Base-by-base conservation (phyloP, 1,140 invertebrate species). In the Orius laevigatus region DNA sequence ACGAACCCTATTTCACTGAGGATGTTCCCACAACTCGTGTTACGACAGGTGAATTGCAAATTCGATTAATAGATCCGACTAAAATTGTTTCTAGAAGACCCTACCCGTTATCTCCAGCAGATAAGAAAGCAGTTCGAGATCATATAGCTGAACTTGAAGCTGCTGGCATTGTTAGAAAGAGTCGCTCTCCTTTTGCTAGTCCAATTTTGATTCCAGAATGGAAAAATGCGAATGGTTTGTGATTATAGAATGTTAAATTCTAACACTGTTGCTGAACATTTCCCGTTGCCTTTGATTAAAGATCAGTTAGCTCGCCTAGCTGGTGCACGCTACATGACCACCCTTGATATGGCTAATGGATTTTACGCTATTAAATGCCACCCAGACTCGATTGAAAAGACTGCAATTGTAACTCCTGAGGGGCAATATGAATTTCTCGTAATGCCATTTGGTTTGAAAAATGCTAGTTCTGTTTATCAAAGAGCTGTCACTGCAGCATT, bases 401-500 rank as follows among this genome's bases (percentile, higher is more conserved):
- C 69, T 5, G 62, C 63, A 0, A 69, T 70, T 49, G 53, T 61
- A 18, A 63, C 63, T 0, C 58, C 58, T 9, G 55, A 61, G 25
- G 64, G 65, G 3, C 57, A 60, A 16, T 71, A 54, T 45, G 57
- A 70, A 55, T 68, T 58, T 43, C 49, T 57, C 1, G 15, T 46
- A 11, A 60, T 71, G 56, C 62, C 66, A 15, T 70, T 70, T 53
- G 69, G 69, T 25, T 50, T 70, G 15, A 48, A 45, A 12, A 68
- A 66, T 54, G 59, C 62, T 16, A 58, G 61, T 11, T 54, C 60
- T n/a, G 60, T 63, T n/a, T 72, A 71, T 51, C 61, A 65, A 51
- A 44, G 60, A 12, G 50, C 58, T 9, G 65, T 66, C 41, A 58
- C 64, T 20, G 5, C n/a, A 8, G 9, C 39, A 10, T 18, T 49